Evolutionary conservation across 1,140 invertebrate species (phyloP).

Genomic region (Cylas formicarius): DNA sequence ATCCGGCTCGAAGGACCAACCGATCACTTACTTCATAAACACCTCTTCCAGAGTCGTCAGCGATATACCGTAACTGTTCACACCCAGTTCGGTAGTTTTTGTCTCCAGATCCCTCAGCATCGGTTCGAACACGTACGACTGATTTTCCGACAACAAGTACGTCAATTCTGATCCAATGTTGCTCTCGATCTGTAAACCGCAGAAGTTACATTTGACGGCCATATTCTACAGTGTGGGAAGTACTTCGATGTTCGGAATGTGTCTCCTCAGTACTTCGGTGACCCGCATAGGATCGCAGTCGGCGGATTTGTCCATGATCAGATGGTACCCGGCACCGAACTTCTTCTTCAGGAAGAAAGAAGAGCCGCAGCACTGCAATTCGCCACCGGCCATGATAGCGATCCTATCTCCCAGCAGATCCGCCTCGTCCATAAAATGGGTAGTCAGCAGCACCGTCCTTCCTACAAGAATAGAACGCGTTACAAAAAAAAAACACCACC

Average conservation of each 20-base stretch:
- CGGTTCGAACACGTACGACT: constrained; percentile 47
- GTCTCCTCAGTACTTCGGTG: constrained; percentile 24
- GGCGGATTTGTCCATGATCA: constrained; percentile 47
- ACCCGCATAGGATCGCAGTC: constrained; percentile 46
- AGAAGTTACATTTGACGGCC: constrained; percentile 1
- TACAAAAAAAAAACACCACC: no score
- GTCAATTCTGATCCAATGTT: constrained; percentile 32
- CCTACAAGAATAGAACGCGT: no score
- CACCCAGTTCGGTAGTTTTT: constrained; percentile 53
- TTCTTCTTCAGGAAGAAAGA: constrained; percentile 82
- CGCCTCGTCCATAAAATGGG: constrained; percentile 97
- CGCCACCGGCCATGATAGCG: constrained; percentile 79
- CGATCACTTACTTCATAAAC: constrained; percentile 66
- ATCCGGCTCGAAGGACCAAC: constrained; percentile 8
- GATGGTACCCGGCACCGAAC: constrained; percentile 65
- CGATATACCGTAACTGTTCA: constrained; percentile 61
- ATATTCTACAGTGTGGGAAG: not conserved
- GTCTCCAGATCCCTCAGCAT: constrained; percentile 65
- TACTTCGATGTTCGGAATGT: constrained; percentile 31
- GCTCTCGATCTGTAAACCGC: constrained; percentile 21
- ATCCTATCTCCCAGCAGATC: constrained; percentile 90
- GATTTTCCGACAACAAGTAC: constrained; percentile 30
- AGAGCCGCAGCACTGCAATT: constrained; percentile 75
- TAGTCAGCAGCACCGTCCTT: constrained; percentile 75
- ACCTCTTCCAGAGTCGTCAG: constrained; percentile 87